phyloP scores from a whole-genome alignment of 2,113 vertebrate genomes.

The Sinocyclocheilus rhinocerous region DNA sequence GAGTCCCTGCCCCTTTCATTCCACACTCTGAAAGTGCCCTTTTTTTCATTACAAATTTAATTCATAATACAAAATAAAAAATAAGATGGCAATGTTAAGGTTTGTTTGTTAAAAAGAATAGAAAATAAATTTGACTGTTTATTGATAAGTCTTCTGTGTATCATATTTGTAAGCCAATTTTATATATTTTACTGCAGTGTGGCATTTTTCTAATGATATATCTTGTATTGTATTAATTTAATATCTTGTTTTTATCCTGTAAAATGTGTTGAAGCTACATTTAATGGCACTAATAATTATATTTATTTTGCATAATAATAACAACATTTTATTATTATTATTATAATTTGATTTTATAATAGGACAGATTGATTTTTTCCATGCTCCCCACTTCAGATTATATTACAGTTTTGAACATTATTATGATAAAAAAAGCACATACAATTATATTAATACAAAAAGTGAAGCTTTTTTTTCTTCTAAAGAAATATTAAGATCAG shows the following conservation, averaged over 20 bases:
- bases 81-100: background rate
- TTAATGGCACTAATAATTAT: background rate
- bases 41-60: background rate
- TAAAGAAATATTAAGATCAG: too few relatives aligned
- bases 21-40: background rate
- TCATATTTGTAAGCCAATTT: background rate
- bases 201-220: background rate
- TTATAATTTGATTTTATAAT: too few relatives aligned
- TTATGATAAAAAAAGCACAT: background rate
- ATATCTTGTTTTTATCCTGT: background rate
- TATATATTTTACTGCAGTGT: background rate
- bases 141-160: background rate
- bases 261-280: background rate
- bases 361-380: too few relatives aligned
- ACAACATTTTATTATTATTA: background rate
- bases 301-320: background rate
- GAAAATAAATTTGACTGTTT: background rate
- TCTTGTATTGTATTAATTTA: background rate
- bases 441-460: too few relatives aligned
- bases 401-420: background rate
- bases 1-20: background rate
- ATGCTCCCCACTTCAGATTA: background rate
- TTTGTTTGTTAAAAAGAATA: background rate
- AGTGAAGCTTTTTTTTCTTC: too few relatives aligned
- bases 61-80: background rate